Base-by-base conservation (phyloP, 2,888 invertebrate genomes). In the Xestia xanthographa region DNA sequence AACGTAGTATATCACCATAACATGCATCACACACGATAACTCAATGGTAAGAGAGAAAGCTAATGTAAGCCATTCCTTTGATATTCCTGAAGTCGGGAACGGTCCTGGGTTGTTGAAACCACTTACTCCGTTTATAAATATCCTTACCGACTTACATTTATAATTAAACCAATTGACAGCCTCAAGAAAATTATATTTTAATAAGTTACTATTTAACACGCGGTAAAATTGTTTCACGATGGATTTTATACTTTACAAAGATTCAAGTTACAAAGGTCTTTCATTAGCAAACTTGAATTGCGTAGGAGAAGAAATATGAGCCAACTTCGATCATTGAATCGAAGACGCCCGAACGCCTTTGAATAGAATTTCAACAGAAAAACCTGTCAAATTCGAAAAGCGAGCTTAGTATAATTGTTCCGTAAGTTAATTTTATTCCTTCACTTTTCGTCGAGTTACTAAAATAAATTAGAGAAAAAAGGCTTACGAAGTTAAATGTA, bases 261-360 rank as follows among this genome's bases (percentile, higher is more conserved):
- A 92, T 93, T 93, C 91, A 93, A 92, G 92, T 93, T 92, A 92
- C 92, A 93, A 93, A 91, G 92, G 91, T 91, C 92, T 93, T 93
- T 94, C 93, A 94, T 94, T 94, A 93, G 90, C 91, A 92, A 94
- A 94, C 93, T 94, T 93, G 92, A 92, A 93, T 92, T 92, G 90
- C 91, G 91, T 91, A 91, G 92, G 89, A 91, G 91, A 92, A 94
- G 94, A 94, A 94, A 94, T 94, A 94, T 93, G 93, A 94, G 92
- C 88, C 86, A 94, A 94, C 89, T 94, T 94, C 92, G 92, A 94
- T 94, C 93, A 93, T 93, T 93, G 92, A 93, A 91, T 89, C 83
- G 88, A 89, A 87, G 89, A 90, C 88, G 91, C 88, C 85, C 87
- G 91, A 91, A 90, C 87, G 90, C 89, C 87, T 90, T 91, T 87